Base-by-base conservation (phyloP, 2,113 vertebrate species). In the Tetrax tetrax region DNA sequence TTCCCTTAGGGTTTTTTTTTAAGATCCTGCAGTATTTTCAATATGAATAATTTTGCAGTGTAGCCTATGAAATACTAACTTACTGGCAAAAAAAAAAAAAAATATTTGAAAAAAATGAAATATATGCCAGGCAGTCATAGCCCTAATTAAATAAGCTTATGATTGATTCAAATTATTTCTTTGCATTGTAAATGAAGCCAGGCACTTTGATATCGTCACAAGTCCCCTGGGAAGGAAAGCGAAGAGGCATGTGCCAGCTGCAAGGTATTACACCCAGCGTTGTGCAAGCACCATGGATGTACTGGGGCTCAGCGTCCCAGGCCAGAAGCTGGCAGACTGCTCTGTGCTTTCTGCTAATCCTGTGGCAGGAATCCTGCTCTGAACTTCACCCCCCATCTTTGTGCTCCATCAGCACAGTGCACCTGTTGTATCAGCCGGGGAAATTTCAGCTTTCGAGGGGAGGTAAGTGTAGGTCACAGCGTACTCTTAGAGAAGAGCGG, bases 401-500 rank as follows among this genome's bases (percentile, higher is more conserved):
- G 50, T 57, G 56, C 29, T 88, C 69, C 69, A 53, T 84, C 69
- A 93, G 70, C 82, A 74, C 79, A 78, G 65, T 75, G 68, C 91
- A 95, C 84, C 93, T 95, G 93, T 91, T 86, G 14, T 89, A 74
- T 72, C 92, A 75, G 53, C 51, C 4, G 2, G 23, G 29, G 31
- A 31, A 94, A 87, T 91, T 92, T 93, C 79, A 87, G 60, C 91
- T 86, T 80, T 87, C 65, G 50, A 87, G 77, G 33, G 65, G 37
- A 61, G 31, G 38, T 48, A 91, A 96, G 87, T 16, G 21, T 79
- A 90, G 41, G 76, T 83, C 85, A 91, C 41, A 6, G 2, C 7
- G 20, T 63, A 25, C 38, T 61, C 69, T 60, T 37, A 63, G 53
- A 61, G 51, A 61, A 60, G 17, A 23, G 51, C 11, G 21, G 15